Conservation (phyloP, 2,888 invertebrate genomes). For the Homarus gammarus region DNA sequence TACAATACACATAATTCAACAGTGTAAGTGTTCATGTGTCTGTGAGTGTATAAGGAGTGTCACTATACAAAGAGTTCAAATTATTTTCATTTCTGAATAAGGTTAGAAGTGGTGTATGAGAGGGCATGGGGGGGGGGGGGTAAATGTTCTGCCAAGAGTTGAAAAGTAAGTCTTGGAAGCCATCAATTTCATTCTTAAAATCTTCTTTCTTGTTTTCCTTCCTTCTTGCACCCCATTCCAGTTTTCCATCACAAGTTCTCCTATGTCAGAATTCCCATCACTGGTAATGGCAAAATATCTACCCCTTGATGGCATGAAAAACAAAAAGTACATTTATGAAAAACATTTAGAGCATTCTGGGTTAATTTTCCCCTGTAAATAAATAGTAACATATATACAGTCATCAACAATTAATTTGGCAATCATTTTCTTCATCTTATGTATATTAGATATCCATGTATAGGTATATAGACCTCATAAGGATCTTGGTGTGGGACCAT, state of each 20-base stretch:
- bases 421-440: not conserved
- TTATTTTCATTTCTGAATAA: not conserved
- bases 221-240: not conserved
- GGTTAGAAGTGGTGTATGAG: not conserved
- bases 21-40: not conserved
- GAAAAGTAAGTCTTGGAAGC: not conserved
- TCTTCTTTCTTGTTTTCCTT: not conserved
- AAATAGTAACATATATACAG: conserved; percentile 32
- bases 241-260: not conserved
- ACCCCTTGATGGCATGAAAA: not conserved
- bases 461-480: not conserved
- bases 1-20: conserved; percentile 49
- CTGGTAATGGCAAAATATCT: not conserved
- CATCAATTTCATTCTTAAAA: not conserved
- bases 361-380: not conserved
- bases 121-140: too few relatives aligned
- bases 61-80: conserved; percentile 6
- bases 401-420: conserved; percentile 16
- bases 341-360: conserved; percentile 6
- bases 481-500: not conserved
- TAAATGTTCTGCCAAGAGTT: not conserved
- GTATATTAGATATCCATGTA: not conserved
- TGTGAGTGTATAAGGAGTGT: not conserved
- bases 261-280: too few relatives aligned
- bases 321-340: conserved; percentile 9